phyloP scores from a whole-genome alignment of 2,797 vertebrate species.

The Phrynocephalus vlangalii region DNA sequence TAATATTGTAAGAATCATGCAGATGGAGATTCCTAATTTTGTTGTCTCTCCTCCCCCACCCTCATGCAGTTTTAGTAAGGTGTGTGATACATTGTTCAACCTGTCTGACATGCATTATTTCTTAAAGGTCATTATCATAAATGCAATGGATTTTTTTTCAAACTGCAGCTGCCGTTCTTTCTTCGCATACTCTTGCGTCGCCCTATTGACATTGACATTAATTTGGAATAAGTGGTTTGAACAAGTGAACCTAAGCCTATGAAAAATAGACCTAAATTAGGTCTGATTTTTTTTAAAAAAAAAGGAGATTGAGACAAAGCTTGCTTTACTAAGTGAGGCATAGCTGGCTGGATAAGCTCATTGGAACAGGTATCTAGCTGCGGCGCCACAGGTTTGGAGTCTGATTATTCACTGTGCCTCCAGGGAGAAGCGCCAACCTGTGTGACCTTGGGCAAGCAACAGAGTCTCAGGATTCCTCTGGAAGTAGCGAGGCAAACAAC shows the following conservation, averaged over 20 bases:
- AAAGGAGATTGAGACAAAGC: too few species aligned
- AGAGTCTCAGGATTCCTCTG: too few species aligned
- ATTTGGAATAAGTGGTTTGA: conserved; percentile 16
- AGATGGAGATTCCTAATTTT: neutral
- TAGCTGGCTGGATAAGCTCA: too few species aligned
- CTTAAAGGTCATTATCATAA: conserved; percentile 13
- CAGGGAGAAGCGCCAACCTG: too few species aligned
- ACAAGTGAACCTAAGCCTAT: neutral
- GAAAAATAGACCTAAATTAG: conserved; percentile 20
- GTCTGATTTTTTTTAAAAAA: neutral
- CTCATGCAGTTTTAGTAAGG: neutral
- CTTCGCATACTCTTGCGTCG: neutral
- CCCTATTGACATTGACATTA: neutral
- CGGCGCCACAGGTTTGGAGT: too few species aligned
- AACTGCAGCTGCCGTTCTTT: neutral
- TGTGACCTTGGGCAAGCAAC: too few species aligned
- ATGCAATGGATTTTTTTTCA: neutral
- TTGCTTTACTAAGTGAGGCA: too few species aligned
- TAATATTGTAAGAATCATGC: neutral
- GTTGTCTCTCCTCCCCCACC: neutral
- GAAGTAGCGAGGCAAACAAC: too few species aligned
- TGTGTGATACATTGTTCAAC: neutral
- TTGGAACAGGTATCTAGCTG: too few species aligned
- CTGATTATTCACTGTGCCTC: too few species aligned
- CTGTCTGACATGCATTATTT: conserved; percentile 4